Conservation (phyloP, 2,888 invertebrate genomes). For the Amaurobius ferox region DNA sequence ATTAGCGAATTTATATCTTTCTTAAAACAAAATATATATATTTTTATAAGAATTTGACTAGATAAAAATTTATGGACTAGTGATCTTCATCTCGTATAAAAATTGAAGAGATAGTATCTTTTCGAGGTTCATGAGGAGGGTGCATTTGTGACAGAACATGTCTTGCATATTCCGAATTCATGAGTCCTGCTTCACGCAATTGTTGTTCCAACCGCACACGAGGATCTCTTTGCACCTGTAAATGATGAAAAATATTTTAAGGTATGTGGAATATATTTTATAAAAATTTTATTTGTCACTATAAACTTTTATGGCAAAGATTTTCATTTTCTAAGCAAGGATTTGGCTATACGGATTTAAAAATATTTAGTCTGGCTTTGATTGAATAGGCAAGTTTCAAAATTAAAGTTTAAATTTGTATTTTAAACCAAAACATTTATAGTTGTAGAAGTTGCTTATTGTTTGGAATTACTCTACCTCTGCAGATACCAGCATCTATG, state of each 20-base stretch:
- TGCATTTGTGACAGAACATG: slow-evolving; percentile 62
- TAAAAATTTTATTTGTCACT: too few species aligned
- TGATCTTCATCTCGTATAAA: slow-evolving; percentile 50
- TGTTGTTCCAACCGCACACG: slow-evolving; percentile 68
- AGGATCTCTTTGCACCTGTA: slow-evolving; percentile 64
- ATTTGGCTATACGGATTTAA: too few species aligned
- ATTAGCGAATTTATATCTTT: slow-evolving; percentile 21
- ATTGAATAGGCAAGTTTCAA: too few species aligned
- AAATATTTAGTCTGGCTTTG: too few species aligned
- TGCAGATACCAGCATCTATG: too few species aligned
- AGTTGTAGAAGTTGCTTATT: too few species aligned
- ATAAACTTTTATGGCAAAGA: too few species aligned
- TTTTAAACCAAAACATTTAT: too few species aligned
- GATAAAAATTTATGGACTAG: slow-evolving; percentile 32
- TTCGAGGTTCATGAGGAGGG: slow-evolving; percentile 65
- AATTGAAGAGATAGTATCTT: slow-evolving; percentile 65
- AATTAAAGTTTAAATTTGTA: too few species aligned
- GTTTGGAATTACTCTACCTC: too few species aligned
- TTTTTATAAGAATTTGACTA: slow-evolving; percentile 32
- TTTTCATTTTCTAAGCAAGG: too few species aligned
- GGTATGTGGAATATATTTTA: too few species aligned
- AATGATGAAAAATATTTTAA: not conserved
- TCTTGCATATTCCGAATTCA: slow-evolving; percentile 69
- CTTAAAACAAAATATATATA: slow-evolving; percentile 52
- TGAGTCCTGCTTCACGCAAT: slow-evolving; percentile 60